Conservation (phyloP, 92 coral and sea anemone species). For the Parazoanthus swiftii region DNA sequence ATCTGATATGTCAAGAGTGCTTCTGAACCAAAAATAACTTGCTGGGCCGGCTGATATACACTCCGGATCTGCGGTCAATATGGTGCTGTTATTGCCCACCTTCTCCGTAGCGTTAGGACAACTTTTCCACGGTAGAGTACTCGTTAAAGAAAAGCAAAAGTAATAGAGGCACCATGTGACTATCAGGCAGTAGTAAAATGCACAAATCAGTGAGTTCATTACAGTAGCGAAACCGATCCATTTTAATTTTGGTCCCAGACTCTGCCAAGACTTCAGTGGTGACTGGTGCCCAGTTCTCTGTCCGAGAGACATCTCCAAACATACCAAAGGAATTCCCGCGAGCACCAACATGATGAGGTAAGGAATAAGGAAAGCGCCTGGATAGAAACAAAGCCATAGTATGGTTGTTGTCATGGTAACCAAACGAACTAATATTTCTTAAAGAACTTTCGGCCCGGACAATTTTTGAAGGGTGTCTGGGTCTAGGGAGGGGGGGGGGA, state of each 20-base stretch:
- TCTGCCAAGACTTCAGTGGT: conserved; percentile 70
- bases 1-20: conserved; percentile 69
- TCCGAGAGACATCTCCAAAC: conserved; percentile 93
- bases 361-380: conserved; percentile 89
- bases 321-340: conserved; percentile 90
- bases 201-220: conserved; percentile 55
- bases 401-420: not conserved
- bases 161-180: conserved; percentile 91
- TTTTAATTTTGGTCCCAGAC: conserved; percentile 69
- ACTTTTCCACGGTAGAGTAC: conserved; percentile 72
- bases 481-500: too few species aligned
- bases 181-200: conserved; percentile 77
- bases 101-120: conserved; percentile 48
- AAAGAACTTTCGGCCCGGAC: too few species aligned
- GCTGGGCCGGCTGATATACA: conserved; percentile 74
- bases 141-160: conserved; percentile 75
- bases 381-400: not conserved
- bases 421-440: not conserved
- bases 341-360: conserved; percentile 83
- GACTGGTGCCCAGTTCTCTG: conserved; percentile 78
- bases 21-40: conserved; percentile 88
- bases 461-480: too few species aligned
- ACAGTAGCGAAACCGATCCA: conserved; percentile 86
- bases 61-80: conserved; percentile 55
- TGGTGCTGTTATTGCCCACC: conserved; percentile 43